Conservation (phyloP, 2,113 vertebrate genomes). For the Panthera leo region DNA sequence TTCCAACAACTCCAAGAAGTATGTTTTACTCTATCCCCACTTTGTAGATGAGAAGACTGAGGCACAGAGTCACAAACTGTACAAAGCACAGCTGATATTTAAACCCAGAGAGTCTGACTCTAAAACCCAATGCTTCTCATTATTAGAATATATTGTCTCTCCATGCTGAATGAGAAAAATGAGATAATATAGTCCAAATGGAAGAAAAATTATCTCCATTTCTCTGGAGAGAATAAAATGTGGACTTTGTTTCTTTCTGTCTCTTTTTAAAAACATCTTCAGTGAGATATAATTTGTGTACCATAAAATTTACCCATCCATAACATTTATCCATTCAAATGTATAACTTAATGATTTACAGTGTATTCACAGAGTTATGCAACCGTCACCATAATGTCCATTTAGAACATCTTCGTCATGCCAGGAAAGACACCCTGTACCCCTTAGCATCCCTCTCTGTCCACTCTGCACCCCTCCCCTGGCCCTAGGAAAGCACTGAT, state of each 20-base stretch:
- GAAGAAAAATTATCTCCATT: background rate
- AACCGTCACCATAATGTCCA: background rate
- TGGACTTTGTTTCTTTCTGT: background rate
- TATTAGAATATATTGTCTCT: background rate
- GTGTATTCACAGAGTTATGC: background rate
- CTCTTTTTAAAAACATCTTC: background rate
- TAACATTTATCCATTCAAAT: background rate
- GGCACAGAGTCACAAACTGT: background rate
- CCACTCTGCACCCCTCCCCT: no score
- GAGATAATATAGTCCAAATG: background rate
- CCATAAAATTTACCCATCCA: background rate
- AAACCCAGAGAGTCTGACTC: background rate
- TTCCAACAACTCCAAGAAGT: background rate
- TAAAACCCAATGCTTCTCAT: background rate
- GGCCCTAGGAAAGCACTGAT: background rate
- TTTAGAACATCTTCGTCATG: background rate
- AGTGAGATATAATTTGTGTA: background rate
- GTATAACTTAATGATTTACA: background rate
- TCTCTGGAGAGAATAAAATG: background rate
- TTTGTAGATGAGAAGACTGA: background rate
- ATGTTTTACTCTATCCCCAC: background rate
- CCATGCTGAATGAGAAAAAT: background rate
- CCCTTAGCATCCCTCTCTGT: background rate
- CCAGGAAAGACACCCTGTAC: background rate
- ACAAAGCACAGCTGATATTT: background rate